Conservation (phyloP, 1,140 invertebrate genomes). For the Solenopsis fugax region DNA sequence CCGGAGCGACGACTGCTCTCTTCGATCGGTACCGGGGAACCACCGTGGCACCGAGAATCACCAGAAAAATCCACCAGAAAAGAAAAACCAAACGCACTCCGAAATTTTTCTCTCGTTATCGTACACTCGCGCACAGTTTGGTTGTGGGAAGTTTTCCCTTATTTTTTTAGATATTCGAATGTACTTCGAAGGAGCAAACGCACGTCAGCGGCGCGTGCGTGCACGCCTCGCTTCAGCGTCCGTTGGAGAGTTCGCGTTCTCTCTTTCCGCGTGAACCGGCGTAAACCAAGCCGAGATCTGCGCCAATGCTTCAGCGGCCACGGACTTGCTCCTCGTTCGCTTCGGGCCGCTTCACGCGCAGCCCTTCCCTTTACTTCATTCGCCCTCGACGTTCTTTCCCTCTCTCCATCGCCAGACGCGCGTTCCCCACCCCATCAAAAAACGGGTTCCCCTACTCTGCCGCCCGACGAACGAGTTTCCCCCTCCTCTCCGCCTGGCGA, state of each 20-base stretch:
- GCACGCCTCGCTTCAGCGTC: slow-evolving; percentile 24
- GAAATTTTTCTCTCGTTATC: background rate
- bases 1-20: background rate
- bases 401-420: background rate
- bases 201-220: slow-evolving; percentile 42
- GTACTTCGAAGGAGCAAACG: background rate
- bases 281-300: slow-evolving; percentile 61
- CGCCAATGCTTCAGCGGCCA: slow-evolving; percentile 64
- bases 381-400: slow-evolving; percentile 50
- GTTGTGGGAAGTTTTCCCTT: background rate
- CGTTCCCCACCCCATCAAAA: slow-evolving; percentile 1
- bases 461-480: slow-evolving; percentile 9
- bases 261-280: slow-evolving; percentile 36
- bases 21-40: background rate
- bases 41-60: slow-evolving; percentile 25
- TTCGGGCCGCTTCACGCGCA: slow-evolving; percentile 32
- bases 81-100: slow-evolving; percentile 7
- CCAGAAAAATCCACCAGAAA: slow-evolving; percentile 48
- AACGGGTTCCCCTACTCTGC: slow-evolving; percentile 12
- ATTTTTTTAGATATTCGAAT: slow-evolving; percentile 5
- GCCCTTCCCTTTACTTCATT: slow-evolving; percentile 45
- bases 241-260: slow-evolving; percentile 30
- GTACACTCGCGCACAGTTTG: slow-evolving; percentile 34
- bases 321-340: slow-evolving; percentile 42
- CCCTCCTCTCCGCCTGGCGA: background rate